Evolutionary conservation across 2,797 vertebrate genomes (phyloP), one percentile per base, ranked within the genome.

Genomic region (Spinibarbus caldwelli): DNA sequence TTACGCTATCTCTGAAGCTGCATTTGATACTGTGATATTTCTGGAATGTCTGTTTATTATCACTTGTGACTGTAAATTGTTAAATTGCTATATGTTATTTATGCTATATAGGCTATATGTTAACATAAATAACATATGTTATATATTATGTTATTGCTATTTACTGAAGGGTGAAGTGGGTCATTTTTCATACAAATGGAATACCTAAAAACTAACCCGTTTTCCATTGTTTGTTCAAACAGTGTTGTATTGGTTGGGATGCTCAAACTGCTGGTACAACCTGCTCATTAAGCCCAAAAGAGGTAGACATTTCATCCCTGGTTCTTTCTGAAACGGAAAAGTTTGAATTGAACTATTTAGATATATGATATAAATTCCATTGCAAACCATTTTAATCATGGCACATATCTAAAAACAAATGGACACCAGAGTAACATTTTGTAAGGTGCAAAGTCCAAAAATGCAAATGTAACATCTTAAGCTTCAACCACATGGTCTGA

Each of bases 1-100:
- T 71, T 71, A 71, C 80, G 59, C 21, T 57, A 64, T 59, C 9
- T 83, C 31, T 29, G 31, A 67, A 66, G 72, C 72, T 83, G 59
- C 57, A 67, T 76, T 77, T 77, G 17, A 62, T 21, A 76, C 59
- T 67, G 59, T 77, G 59, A 52, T 66, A 67, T 49, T 38, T 19
- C n/a, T 54, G 71, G 12, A 76, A 76, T 36, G 41, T 66, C 4
- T 83, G 31, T 57, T 43, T 43, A 31, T 71, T 64, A 34, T 17
- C 1, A 59, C 52, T 80, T 80, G n/a, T 82, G 54, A 45, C 52
- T 6, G 21, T 52, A 45, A 31, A 29, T 59, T 57, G n/a, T n/a
- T n/a, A 38, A 45, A 31, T 62, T 52, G 34, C 14, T 72, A 11
- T 45, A 45, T 62, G 47, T 36, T 59, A 78, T 78, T 59, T 59